A percentile compares a stretch with the other conserved stretches of the same genome.
These are phyloP conservation scores for Ara ararauna DNA, from an alignment of 2,797 vertebrate species.

Conservation along the genomic window DNA sequence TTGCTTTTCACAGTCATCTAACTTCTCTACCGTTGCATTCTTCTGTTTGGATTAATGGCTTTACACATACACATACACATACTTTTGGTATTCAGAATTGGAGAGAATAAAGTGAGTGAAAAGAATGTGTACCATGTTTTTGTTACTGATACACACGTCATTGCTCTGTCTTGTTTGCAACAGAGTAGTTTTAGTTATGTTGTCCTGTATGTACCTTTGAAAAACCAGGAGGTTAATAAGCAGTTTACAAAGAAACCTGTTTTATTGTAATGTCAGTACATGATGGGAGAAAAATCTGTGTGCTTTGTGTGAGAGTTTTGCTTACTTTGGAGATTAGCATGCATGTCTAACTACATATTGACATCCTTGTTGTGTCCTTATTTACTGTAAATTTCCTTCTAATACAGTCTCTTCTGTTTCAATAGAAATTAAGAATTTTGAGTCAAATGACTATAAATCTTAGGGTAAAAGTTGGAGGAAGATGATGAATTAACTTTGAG, in stretches of 20 bases:
- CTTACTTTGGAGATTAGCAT: neutral
- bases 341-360: neutral
- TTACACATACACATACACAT: neutral
- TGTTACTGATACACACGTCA: neutral
- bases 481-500: neutral
- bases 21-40: neutral
- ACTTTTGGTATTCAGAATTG: neutral
- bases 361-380: neutral
- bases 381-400: neutral
- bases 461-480: neutral
- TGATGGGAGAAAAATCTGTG: neutral
- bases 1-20: neutral
- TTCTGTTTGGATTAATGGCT: neutral
- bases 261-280: neutral
- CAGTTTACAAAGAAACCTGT: neutral
- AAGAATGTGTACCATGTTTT: neutral
- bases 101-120: neutral
- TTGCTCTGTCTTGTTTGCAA: neutral
- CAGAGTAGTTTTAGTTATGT: neutral
- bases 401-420: neutral
- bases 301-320: neutral
- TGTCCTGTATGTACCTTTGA: neutral
- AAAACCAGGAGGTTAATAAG: neutral
- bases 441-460: neutral
- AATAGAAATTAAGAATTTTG: neutral